Evolutionary conservation across 2,797 vertebrate genomes (phyloP), one percentile per base, ranked within the genome.

Genomic region (Gallinago nigripennis): DNA sequence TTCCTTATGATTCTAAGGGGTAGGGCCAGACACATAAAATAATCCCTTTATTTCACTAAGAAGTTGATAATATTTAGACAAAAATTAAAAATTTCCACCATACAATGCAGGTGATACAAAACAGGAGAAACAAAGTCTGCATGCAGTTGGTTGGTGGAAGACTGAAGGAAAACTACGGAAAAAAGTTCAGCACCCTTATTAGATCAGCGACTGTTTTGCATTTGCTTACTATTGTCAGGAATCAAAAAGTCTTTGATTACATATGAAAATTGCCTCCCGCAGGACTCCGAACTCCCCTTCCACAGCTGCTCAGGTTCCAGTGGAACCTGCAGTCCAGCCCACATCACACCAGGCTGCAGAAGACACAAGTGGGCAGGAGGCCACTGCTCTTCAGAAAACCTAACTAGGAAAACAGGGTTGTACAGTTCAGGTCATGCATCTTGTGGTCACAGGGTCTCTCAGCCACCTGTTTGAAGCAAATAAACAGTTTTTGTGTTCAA

Each of bases 361-460:
- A 48, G 46, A 61, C 9, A 4, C 23, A 16, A 0, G 0, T 30
- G 43, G 81, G 78, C 91, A 92, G 51, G 54, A 0, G 3, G 43
- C 39, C 84, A 73, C 64, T 80, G 64, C n/a, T 93, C 68, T 80
- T 58, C 72, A 89, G 31, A 68, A 94, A 83, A 65, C 24, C 24
- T 14, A 51, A 69, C 35, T 30, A 69, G 14, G 35, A 82, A 63
- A 86, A 66, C 28, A 54, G 71, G 19, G 41, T 6, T 83, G 65
- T 51, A 79, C 63, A 86, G 37, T 41, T 72, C 12, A 58, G 3
- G 11, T 15, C 0, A 0, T 0, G 0, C 27, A 56, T 75, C 60
- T 69, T 45, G 28, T 2, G 37, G 85, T 77, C 87, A 78, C 41
- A 78, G 53, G 79, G 76, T 78, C 48, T 61, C 50, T n/a, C 1